phyloP scores from a whole-genome alignment of 2,113 vertebrate species.

The Thunnus thynnus region DNA sequence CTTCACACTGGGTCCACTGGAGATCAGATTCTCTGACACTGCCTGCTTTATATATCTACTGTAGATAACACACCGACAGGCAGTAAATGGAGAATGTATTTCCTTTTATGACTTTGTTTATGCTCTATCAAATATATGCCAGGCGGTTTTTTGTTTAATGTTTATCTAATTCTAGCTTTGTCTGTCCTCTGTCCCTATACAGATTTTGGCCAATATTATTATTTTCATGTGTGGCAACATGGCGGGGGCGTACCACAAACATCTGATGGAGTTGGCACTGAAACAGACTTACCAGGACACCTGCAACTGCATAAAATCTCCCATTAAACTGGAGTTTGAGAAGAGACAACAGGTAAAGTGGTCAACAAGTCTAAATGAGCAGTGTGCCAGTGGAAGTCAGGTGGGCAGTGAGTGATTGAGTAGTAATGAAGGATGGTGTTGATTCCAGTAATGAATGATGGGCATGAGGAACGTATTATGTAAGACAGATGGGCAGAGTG shows the following conservation, averaged over 20 bases:
- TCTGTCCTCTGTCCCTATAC: slow-evolving; percentile 30
- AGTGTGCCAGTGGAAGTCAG: slow-evolving; percentile 8
- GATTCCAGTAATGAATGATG: background rate
- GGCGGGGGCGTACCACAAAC: slow-evolving; percentile 97
- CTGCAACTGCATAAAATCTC: slow-evolving; percentile 97
- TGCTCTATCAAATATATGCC: background rate
- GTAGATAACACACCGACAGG: background rate
- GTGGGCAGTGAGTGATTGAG: background rate
- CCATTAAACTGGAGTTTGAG: slow-evolving; percentile 98
- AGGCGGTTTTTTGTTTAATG: no score
- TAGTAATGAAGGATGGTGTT: background rate
- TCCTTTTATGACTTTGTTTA: background rate
- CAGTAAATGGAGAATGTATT: background rate
- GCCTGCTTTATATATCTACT: background rate
- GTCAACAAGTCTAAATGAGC: slow-evolving; percentile 8
- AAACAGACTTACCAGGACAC: slow-evolving; percentile 98
- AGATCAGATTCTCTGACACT: background rate
- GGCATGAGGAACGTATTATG: background rate
- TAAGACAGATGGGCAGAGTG: background rate
- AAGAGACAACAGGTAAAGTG: slow-evolving; percentile 94
- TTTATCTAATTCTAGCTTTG: slow-evolving; percentile 5
- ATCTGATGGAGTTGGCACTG: slow-evolving; percentile 95
- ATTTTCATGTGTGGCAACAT: slow-evolving; percentile 98
- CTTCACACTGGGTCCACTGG: background rate
- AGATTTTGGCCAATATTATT: slow-evolving; percentile 96